phyloP scores from a whole-genome alignment of 2,797 vertebrate genomes.

The Australoheros facetus region DNA sequence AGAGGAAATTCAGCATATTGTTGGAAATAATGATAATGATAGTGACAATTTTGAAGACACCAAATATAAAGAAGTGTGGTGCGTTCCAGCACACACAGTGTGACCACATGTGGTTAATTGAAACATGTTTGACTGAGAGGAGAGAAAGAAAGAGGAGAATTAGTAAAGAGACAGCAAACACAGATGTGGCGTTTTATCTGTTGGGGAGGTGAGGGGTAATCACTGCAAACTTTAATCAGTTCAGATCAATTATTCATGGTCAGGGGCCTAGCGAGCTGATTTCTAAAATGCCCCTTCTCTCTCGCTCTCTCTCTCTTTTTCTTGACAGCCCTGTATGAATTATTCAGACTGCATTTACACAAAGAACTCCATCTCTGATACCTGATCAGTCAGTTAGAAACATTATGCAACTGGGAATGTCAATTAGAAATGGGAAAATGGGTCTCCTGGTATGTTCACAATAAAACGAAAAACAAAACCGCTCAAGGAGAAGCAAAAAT shows the following conservation, averaged over 20 bases:
- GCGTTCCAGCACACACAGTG: conserved; percentile 22
- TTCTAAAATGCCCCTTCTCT: conserved; percentile 78
- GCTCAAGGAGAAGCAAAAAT: conserved; percentile 17
- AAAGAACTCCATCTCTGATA: conserved; percentile 84
- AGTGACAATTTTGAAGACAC: not conserved
- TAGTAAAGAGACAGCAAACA: conserved; percentile 79
- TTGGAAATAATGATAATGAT: not conserved
- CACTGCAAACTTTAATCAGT: conserved; percentile 87
- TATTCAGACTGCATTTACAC: conserved; percentile 85
- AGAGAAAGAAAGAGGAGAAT: conserved; percentile 55
- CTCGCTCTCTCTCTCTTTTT: conserved; percentile 60
- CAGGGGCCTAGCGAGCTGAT: conserved; percentile 81
- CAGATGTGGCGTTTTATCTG: conserved; percentile 82
- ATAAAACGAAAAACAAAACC: conserved; percentile 54
- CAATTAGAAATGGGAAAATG: conserved; percentile 76
- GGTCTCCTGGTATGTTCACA: conserved; percentile 53
- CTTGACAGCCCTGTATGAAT: conserved; percentile 83
- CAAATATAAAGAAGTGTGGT: not conserved
- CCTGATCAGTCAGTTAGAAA: conserved; percentile 84
- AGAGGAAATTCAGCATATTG: not conserved
- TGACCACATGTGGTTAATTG: conserved; percentile 40
- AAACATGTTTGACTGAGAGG: conserved; percentile 57
- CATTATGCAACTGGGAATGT: conserved; percentile 82
- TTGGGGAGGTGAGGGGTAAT: conserved; percentile 82
- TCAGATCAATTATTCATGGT: conserved; percentile 88